Base-by-base conservation (phyloP, 2,888 invertebrate genomes). In the Neria commutata region DNA sequence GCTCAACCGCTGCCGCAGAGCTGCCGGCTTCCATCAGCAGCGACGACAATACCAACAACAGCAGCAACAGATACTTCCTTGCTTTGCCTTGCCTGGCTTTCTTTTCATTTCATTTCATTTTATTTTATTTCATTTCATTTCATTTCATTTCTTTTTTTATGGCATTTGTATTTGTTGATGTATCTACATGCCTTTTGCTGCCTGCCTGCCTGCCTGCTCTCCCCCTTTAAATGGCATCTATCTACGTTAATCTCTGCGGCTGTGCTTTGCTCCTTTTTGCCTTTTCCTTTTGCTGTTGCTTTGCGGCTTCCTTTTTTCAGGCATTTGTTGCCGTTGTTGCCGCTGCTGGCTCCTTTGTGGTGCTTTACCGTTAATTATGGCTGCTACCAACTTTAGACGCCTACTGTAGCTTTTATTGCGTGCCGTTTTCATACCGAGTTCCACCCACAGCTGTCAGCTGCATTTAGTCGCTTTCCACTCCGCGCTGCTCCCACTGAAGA, bases 51-150 rank as follows among this genome's bases (percentile, higher is more conserved):
- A 14, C n/a, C n/a, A n/a, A n/a, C 11, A 3, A 4, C 10, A 29
- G 29, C 29, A 49, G 49, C 49, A 49, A 49, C 49, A 49, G 49
- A 29, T 49, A 49, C 26, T 29, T 49, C 26, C 29, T 11, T 45
- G 14, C 19, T 17, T 49, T 29, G 17, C 21, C 19, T 19, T 19
- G 17, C 21, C 14, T 6, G 6, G 29, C 11, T 29, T 11, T n/a
- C n/a, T n/a, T n/a, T n/a, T n/a, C 37, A 17, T 37, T 17, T 19
- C 10, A 45, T 45, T 45, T 16, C 49, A 46, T 58, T 63, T 69
- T 65, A 68, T 67, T 74, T 73, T 63, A n/a, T n/a, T n/a, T n/a
- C n/a, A 67, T 69, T 70, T 67, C n/a, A n/a, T 63, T 42, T 46
- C 4, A 21, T 29, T 19, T 54, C 57, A 54, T 46, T 42, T 25